Evolutionary conservation across 1,140 invertebrate species (phyloP).

Genomic region (Neelides sp.): DNA sequence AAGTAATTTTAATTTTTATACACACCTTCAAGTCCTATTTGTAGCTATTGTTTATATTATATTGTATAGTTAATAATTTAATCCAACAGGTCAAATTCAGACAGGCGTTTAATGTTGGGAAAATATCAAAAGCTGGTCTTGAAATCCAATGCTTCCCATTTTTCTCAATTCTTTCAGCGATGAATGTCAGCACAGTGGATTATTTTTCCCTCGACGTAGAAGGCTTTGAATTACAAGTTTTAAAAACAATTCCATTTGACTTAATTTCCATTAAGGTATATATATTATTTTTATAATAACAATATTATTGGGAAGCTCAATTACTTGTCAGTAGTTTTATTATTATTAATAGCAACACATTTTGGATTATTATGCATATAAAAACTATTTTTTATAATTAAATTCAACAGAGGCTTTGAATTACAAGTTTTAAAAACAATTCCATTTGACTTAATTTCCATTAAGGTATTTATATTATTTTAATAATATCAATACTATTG

Average conservation of each 20-base stretch:
- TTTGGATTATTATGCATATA: too few species aligned
- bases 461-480: not conserved
- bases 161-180: constrained; percentile 38
- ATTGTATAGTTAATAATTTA: constrained; percentile 18
- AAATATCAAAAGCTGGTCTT: constrained; percentile 31
- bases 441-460: constrained; percentile 36
- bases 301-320: too few species aligned
- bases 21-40: not conserved
- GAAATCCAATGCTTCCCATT: constrained; percentile 43
- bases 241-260: constrained; percentile 43
- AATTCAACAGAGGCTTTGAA: constrained; percentile 41
- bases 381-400: too few species aligned
- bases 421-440: constrained; percentile 42
- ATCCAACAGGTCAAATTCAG: constrained; percentile 33
- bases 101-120: constrained; percentile 34
- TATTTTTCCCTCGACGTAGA: constrained; percentile 43
- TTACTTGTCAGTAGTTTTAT: too few species aligned
- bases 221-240: constrained; percentile 41
- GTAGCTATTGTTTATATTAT: not conserved
- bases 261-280: constrained; percentile 3
- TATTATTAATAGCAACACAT: too few species aligned
- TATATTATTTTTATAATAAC: not conserved
- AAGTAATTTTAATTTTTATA: constrained; percentile 33
- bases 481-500: too few species aligned
- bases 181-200: constrained; percentile 36